Evolutionary conservation across 2,888 invertebrate genomes (phyloP).

Genomic region (Serripes groenlandicus): DNA sequence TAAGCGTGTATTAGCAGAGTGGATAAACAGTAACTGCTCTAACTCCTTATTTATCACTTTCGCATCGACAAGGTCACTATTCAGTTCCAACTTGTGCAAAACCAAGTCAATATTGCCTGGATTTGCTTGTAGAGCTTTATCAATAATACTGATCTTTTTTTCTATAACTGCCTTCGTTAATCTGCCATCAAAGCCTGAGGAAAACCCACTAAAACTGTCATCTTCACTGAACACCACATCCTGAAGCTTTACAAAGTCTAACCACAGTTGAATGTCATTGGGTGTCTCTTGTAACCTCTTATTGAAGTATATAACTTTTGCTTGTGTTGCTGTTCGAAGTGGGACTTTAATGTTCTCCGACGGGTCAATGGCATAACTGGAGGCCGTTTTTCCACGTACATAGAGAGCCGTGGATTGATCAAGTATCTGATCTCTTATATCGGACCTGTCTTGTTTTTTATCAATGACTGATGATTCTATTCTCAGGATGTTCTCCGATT

Average conservation of each 20-base stretch:
- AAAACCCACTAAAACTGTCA: not conserved
- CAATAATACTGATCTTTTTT: slow-evolving; percentile 86
- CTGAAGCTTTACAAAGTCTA: slow-evolving; percentile 87
- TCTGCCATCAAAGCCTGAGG: slow-evolving; percentile 13
- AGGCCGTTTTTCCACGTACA: slow-evolving; percentile 75
- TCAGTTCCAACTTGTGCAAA: slow-evolving; percentile 83
- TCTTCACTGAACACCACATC: slow-evolving; percentile 76
- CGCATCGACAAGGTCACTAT: slow-evolving; percentile 82
- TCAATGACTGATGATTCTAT: not conserved
- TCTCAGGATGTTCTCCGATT: not conserved
- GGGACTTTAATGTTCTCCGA: slow-evolving; percentile 28
- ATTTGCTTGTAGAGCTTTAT: slow-evolving; percentile 86
- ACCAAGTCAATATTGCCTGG: slow-evolving; percentile 84
- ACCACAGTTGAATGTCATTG: slow-evolving; percentile 84
- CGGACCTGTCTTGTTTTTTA: slow-evolving; percentile 1
- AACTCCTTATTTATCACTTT: slow-evolving; percentile 84
- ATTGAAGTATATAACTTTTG: slow-evolving; percentile 80
- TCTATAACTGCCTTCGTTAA: slow-evolving; percentile 75
- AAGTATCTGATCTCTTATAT: slow-evolving; percentile 66
- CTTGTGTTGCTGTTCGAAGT: not conserved
- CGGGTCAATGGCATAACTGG: not conserved
- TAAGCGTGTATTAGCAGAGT: slow-evolving; percentile 84
- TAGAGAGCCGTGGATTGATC: slow-evolving; percentile 81
- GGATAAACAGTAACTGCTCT: slow-evolving; percentile 85
- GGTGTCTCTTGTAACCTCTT: slow-evolving; percentile 83